Evolutionary conservation across 2,113 vertebrate species (phyloP), one percentile per base, ranked within the genome.

Genomic region (Charina bottae): DNA sequence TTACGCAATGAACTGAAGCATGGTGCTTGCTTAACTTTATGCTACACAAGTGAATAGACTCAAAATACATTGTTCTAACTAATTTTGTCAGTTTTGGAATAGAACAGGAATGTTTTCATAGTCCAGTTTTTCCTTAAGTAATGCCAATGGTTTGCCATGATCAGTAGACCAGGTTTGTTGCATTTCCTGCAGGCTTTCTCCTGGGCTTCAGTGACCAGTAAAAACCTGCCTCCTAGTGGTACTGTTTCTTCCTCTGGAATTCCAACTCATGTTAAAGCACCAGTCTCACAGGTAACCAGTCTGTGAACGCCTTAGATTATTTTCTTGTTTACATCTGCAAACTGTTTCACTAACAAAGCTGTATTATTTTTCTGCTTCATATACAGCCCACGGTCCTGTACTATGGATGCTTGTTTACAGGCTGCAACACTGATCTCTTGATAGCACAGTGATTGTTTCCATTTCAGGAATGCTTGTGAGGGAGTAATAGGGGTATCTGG

Each of bases 201-300:
- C 96, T 99, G 99, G 99, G 99, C 99, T 97, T 99, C 98, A 97
- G 99, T 99, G 98, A 99, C 99, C 97, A 99, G 99, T 99, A 99
- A 99, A 99, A 99, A 99, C 98, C 98, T 99, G 97, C 99, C 99
- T 98, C 99, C 99, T 97, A 98, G 98, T 96, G 99, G 99, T 97
- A 98, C 98, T 96, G 98, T 98, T 97, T 96, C 98, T 96, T 98
- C 98, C 96, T 99, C 99, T 98, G 99, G 99, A 98, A 98, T 99
- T 96, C 97, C 99, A 95, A 98, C 98, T 96, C 99, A 99, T 98
- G 98, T 99, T 97, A 99, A 99, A 98, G 99, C 98, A 96, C 97
- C 98, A 97, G 98, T 98, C 98, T 99, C 99, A 97, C 99, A 99
- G 98, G 99, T 99, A 99, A 99, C 95, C 96, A 90, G 95, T 97